These are phyloP conservation scores for Laspeyria flexula DNA, from an alignment of 2,888 invertebrate species.

Conservation along the genomic window DNA sequence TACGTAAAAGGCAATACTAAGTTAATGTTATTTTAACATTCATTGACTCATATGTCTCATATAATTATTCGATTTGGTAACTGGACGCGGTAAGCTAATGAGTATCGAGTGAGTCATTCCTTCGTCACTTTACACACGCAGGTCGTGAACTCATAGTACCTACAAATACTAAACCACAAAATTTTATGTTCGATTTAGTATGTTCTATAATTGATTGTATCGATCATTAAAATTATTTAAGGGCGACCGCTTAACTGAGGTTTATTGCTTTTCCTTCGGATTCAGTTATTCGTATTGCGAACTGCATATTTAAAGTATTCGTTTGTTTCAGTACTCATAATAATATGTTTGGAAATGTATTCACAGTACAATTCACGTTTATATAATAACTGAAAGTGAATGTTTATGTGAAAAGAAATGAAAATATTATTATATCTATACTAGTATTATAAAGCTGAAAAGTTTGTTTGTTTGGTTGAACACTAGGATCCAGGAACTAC, in stretches of 20 bases:
- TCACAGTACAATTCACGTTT: too few species aligned
- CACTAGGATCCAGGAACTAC: too few species aligned
- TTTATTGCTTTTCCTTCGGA: constrained; percentile 3
- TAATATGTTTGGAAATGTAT: background rate
- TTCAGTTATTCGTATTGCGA: background rate
- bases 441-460: too few species aligned
- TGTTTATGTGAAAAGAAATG: too few species aligned
- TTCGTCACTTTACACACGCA: constrained; percentile 40
- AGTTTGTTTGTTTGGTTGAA: too few species aligned
- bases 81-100: constrained; percentile 37
- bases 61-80: constrained; percentile 42
- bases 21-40: constrained; percentile 38
- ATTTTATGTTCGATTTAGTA: constrained; percentile 3
- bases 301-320: constrained; percentile 1
- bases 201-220: constrained; percentile 3
- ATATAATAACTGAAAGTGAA: too few species aligned
- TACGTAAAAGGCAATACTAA: constrained; percentile 11
- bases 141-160: background rate
- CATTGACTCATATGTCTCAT: constrained; percentile 28
- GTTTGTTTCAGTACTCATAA: background rate
- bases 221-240: background rate
- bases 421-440: too few species aligned
- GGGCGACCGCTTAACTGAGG: background rate
- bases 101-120: constrained; percentile 48
- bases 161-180: background rate